phyloP scores from a whole-genome alignment of 2,113 vertebrate species.

The Crypturellus undulatus region DNA sequence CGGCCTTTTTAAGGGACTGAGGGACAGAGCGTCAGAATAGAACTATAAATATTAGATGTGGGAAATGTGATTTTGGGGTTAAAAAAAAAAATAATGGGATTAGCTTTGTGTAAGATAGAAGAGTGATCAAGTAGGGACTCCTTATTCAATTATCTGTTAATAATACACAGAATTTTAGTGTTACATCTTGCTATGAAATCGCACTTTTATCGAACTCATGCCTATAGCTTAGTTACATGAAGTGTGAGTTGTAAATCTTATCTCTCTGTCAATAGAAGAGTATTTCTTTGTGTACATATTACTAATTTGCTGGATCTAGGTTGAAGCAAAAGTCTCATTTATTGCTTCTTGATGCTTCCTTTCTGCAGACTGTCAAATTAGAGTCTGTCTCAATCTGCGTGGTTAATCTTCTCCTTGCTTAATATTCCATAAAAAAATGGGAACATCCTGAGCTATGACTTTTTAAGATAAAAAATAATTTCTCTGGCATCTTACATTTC shows the following conservation, averaged over 20 bases:
- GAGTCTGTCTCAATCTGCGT: background rate
- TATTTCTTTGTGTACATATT: background rate
- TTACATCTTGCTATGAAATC: background rate
- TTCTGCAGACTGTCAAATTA: background rate
- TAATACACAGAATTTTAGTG: rapidly evolving
- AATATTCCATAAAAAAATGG: background rate
- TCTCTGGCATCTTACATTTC: background rate
- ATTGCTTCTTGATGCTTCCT: background rate
- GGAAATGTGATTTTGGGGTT: background rate
- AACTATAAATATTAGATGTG: rapidly evolving
- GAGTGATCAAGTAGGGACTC: background rate
- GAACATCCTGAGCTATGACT: background rate
- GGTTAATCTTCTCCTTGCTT: background rate
- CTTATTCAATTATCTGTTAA: background rate
- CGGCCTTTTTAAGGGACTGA: background rate
- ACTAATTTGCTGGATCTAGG: background rate
- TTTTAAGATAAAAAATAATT: background rate
- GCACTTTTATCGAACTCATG: background rate
- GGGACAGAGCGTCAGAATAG: background rate
- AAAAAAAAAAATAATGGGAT: background rate
- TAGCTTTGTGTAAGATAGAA: background rate
- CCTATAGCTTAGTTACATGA: background rate
- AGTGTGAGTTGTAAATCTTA: background rate
- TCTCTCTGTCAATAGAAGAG: background rate
- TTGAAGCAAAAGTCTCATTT: background rate